Conservation (phyloP, 2,888 invertebrate genomes). For the Uropetala carovei region DNA sequence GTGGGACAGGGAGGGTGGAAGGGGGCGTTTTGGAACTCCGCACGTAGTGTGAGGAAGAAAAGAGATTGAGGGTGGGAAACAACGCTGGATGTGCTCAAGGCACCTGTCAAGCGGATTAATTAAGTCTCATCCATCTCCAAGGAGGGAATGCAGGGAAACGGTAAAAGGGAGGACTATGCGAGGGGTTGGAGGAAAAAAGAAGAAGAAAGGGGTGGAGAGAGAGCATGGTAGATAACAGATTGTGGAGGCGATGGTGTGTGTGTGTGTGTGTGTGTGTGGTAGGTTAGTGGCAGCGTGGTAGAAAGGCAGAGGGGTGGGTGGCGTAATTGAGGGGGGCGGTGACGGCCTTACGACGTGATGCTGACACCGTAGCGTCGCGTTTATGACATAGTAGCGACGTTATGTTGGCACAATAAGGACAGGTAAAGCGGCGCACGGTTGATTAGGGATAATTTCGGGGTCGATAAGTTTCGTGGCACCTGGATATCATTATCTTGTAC, state of each 20-base stretch:
- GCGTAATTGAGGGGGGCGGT: neutral
- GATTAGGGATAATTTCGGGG: neutral
- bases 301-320: neutral
- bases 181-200: neutral
- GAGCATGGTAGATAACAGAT: neutral
- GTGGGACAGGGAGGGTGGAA: neutral
- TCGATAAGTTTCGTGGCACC: too few species aligned
- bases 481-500: too few species aligned
- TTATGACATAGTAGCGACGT: neutral
- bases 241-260: neutral
- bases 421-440: neutral
- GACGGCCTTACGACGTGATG: neutral
- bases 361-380: neutral
- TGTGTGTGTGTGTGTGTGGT: neutral
- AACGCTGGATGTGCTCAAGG: slow-evolving; percentile 50
- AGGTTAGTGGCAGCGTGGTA: neutral
- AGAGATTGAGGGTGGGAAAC: slow-evolving; percentile 31
- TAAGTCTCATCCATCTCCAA: slow-evolving; percentile 58
- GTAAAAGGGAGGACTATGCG: slow-evolving; percentile 33
- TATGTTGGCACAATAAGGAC: neutral
- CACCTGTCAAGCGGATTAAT: slow-evolving; percentile 56
- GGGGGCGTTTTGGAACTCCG: too few species aligned
- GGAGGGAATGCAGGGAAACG: slow-evolving; percentile 41
- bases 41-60: neutral
- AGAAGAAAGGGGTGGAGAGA: neutral